Evolutionary conservation across 2,797 vertebrate species (phyloP).

Genomic region (Poecilia picta): DNA sequence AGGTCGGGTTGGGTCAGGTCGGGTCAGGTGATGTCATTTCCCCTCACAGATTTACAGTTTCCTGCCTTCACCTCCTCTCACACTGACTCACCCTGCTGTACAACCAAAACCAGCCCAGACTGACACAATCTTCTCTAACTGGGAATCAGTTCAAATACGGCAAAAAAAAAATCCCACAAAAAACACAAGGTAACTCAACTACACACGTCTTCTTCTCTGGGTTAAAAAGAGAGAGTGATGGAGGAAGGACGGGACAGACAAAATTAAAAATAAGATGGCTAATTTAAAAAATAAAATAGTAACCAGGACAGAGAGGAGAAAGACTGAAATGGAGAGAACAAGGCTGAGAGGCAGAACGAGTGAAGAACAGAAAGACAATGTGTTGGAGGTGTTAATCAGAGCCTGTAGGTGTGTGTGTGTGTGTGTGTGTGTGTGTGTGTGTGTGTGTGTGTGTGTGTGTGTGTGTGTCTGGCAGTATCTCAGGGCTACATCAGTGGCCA

Average conservation of each 20-base stretch:
- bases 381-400: conserved; percentile 52
- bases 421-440: conserved; percentile 29
- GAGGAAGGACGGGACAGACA: no score
- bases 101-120: neutral
- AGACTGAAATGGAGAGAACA: conserved; percentile 5
- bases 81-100: neutral
- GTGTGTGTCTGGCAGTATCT: conserved; percentile 52
- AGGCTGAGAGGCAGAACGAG: conserved; percentile 44
- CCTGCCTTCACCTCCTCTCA: neutral
- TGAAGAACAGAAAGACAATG: conserved; percentile 47
- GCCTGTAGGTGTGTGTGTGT: conserved; percentile 40
- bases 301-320: neutral
- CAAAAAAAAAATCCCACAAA: neutral
- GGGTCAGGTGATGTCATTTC: neutral
- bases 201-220: neutral
- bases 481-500: conserved; percentile 62
- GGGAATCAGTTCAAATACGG: neutral
- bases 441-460: conserved; percentile 36
- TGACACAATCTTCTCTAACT: neutral
- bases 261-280: neutral
- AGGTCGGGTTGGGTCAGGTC: no score
- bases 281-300: no score
- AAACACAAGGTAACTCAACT: neutral
- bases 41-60: neutral
- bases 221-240: neutral